Base-by-base conservation (phyloP, 92 coral and sea anemone species). In the Siderastrea radians region DNA sequence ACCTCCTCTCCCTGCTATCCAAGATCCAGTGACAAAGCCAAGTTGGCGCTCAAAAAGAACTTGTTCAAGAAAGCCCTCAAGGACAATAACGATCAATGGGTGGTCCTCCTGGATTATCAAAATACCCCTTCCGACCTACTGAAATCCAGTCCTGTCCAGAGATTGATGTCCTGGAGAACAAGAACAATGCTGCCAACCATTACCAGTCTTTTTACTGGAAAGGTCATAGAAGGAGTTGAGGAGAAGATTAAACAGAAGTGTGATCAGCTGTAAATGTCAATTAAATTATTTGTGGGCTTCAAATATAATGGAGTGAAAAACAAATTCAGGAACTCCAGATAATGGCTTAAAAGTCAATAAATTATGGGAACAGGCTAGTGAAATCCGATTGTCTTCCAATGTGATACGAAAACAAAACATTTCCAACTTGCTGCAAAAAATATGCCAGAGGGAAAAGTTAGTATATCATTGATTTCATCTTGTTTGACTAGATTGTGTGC, bases 11-110 rank as follows among this genome's bases (percentile, higher is more conserved):
- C 75, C 10, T 6, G 26, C 4, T 16, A 71, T 46, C 75, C 15
- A 3, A 71, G 10, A 11, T 46, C 75, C 3, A 71, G 44, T 46
- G 71, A 54, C n/a, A 71, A 71, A 71, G 75, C 26, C 15, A 1
- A 71, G 15, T 59, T 47, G 19, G 84, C 55, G 10, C 73, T 79
- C 10, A 55, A 79, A 79, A 79, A 79, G 73, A 55, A 10, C 84
- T 50, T 79, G 7, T 55, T 59, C 69, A 79, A 79, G 71, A 79
- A 61, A 59, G 73, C 84, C 3, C 51, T 60, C 2, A 59, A 60
- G 7, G 84, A 58, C 26, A 12, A 43, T 9, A 79, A 55, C 1
- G 68, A 79, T 50, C 84, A 3, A 6, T 79, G 84, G 70, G 5
- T 79, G 38, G 84, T 73, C 51, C 70, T 79, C 10, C 52, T 79